Percentiles rank a stretch among this genome's conserved stretches.
Evolutionary conservation across 2,797 vertebrate species (phyloP).

Genomic region (Syndactyla subalaris): DNA sequence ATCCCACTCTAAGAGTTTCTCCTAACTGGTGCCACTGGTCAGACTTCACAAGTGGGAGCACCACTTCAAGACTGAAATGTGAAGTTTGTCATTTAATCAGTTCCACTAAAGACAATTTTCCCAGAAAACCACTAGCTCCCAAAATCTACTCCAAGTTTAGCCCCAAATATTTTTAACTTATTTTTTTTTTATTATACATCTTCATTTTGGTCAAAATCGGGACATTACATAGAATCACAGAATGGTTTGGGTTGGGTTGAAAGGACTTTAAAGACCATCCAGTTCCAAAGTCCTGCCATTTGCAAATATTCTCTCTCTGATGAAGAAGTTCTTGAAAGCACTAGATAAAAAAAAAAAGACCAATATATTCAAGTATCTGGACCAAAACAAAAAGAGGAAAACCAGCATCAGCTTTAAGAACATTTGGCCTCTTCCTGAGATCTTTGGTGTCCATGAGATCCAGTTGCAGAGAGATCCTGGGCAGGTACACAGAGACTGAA

Average conservation of each 20-base stretch:
- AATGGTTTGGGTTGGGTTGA: not conserved
- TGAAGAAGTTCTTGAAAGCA: not conserved
- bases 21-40: not conserved
- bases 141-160: not conserved
- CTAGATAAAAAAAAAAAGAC: not conserved
- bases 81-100: not conserved
- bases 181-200: not conserved
- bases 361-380: not conserved
- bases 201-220: not conserved
- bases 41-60: not conserved
- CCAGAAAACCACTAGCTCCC: not conserved
- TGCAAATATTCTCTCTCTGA: not conserved
- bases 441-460: not conserved
- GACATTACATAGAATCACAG: not conserved
- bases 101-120: not conserved
- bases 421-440: not conserved
- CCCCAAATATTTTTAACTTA: too few relatives aligned
- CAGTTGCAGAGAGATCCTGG: accelerated
- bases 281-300: not conserved
- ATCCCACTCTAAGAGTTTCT: not conserved
- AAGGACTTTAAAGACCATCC: not conserved
- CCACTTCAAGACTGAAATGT: not conserved
- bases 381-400: not conserved
- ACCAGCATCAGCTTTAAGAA: not conserved
- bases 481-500: not conserved